Percentiles rank a stretch among this genome's conserved stretches.
Conservation (phyloP, 1,140 invertebrate genomes). For the Hormaphis cornu region DNA sequence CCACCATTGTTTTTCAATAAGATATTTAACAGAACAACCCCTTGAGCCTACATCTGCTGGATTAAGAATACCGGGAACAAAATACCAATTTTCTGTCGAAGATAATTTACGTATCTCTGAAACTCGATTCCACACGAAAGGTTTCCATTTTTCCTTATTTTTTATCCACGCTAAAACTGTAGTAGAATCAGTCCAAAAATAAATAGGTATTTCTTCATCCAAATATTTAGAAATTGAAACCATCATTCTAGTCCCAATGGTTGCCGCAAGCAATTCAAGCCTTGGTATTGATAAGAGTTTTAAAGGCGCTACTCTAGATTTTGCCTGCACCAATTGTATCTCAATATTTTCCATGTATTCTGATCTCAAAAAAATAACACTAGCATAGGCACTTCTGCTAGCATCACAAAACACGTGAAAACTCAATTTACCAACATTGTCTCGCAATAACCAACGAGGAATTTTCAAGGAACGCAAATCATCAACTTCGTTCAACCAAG, state of each 20-base stretch:
- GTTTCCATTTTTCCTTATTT: neutral
- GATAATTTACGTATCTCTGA: neutral
- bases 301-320: slow-evolving; percentile 35
- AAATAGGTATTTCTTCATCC: slow-evolving; percentile 37
- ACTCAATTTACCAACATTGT: neutral
- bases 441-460: slow-evolving; percentile 3
- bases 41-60: slow-evolving; percentile 1
- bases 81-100: neutral
- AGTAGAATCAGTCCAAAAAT: slow-evolving; percentile 21
- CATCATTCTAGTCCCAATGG: slow-evolving; percentile 37
- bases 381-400: no score
- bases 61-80: neutral
- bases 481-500: slow-evolving; percentile 30
- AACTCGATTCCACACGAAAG: slow-evolving; percentile 25
- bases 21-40: neutral
- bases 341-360: slow-evolving; percentile 16
- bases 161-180: slow-evolving; percentile 10
- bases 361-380: slow-evolving; percentile 38
- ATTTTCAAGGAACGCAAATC: slow-evolving; percentile 16
- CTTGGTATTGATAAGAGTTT: slow-evolving; percentile 42
- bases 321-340: slow-evolving; percentile 32
- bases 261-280: slow-evolving; percentile 44
- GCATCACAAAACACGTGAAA: slow-evolving; percentile 41
- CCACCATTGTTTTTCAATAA: slow-evolving; percentile 32
- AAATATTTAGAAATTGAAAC: slow-evolving; percentile 33